These are phyloP conservation scores for Hucho hucho DNA, from an alignment of 2,113 vertebrate genomes.

Conservation along the genomic window DNA sequence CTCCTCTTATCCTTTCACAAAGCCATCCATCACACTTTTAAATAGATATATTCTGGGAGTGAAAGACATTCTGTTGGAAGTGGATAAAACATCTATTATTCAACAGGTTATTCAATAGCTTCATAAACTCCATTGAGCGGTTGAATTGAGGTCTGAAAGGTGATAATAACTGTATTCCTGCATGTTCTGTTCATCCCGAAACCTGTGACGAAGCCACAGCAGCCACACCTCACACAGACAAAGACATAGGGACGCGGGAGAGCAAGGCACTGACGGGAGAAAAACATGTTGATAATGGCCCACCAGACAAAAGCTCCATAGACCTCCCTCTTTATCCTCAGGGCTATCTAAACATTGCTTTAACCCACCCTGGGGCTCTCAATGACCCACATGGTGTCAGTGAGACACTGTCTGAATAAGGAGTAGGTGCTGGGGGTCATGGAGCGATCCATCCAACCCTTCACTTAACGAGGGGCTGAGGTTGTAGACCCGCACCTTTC, in stretches of 20 bases:
- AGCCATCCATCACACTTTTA: background rate
- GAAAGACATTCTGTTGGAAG: slow-evolving; percentile 37
- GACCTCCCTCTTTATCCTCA: background rate
- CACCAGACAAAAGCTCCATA: background rate
- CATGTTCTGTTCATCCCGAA: background rate
- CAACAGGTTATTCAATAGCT: slow-evolving; percentile 29
- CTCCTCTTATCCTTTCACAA: background rate
- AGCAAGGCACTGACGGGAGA: background rate
- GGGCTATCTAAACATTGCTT: slow-evolving; percentile 34
- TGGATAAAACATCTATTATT: slow-evolving; percentile 36
- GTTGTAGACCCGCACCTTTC: slow-evolving; percentile 27
- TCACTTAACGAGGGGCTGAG: slow-evolving; percentile 15
- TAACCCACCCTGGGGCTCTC: slow-evolving; percentile 15
- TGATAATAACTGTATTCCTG: background rate
- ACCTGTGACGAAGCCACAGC: background rate
- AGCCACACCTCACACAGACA: background rate
- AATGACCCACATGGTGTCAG: slow-evolving; percentile 5
- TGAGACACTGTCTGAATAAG: background rate
- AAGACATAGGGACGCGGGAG: background rate
- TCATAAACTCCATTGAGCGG: slow-evolving; percentile 16
- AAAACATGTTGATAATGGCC: slow-evolving; percentile 18
- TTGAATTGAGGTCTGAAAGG: slow-evolving; percentile 35
- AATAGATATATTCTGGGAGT: background rate
- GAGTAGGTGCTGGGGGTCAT: slow-evolving; percentile 12
- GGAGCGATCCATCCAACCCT: slow-evolving; percentile 29